Evolutionary conservation across 2,888 invertebrate genomes (phyloP).

Genomic region (Pandemis heparana): DNA sequence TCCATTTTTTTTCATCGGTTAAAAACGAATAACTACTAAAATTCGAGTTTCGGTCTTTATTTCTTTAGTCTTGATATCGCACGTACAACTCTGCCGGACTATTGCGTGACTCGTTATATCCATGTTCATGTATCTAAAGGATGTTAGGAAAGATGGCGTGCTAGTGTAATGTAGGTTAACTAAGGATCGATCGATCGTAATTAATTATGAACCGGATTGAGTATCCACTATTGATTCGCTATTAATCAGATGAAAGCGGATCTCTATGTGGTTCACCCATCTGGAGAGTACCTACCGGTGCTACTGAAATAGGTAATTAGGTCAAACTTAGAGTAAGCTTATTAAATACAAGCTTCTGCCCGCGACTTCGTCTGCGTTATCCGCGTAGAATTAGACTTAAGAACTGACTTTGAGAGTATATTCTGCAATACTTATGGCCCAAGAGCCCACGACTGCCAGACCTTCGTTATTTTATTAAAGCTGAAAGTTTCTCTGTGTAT

Average conservation of each 20-base stretch:
- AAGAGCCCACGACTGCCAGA: too few relatives aligned
- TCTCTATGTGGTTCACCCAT: not conserved
- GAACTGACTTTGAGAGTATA: too few relatives aligned
- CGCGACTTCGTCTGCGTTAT: too few relatives aligned
- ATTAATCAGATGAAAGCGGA: conserved; percentile 9
- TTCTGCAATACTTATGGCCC: too few relatives aligned
- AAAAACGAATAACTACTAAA: not conserved
- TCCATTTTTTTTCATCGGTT: not conserved
- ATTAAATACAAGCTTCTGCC: too few relatives aligned
- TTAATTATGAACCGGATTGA: conserved; percentile 1
- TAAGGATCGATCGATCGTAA: conserved; percentile 21
- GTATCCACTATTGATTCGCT: conserved; percentile 4
- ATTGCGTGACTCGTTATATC: conserved; percentile 35
- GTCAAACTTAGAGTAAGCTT: not conserved
- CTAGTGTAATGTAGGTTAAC: conserved; percentile 34
- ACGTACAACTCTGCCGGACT: not conserved
- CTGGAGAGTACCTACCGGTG: not conserved
- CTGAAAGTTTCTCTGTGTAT: too few relatives aligned
- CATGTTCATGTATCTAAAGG: conserved; percentile 30
- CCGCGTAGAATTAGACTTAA: too few relatives aligned
- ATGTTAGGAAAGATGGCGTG: conserved; percentile 41
- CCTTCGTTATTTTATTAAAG: too few relatives aligned
- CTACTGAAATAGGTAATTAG: not conserved
- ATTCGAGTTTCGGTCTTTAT: not conserved
- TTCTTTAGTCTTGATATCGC: not conserved